phyloP scores from a whole-genome alignment of 2,888 invertebrate genomes.

The Zaprionus bogoriensis region DNA sequence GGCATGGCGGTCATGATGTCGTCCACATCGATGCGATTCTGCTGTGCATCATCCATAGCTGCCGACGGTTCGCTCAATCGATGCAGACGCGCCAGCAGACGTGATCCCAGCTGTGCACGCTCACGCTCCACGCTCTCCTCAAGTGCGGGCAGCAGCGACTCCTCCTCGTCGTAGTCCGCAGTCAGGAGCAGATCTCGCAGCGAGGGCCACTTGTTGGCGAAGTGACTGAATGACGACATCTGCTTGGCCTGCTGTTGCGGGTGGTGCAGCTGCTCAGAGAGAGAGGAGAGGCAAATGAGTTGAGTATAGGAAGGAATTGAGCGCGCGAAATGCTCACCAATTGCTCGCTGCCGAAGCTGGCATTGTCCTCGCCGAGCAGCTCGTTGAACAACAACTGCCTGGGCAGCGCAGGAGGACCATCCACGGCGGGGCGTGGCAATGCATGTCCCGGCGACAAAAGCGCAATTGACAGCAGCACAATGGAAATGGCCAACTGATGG shows the following conservation, averaged over 20 bases:
- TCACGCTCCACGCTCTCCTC: conserved; percentile 47
- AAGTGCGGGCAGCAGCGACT: neutral
- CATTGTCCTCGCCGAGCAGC: conserved; percentile 60
- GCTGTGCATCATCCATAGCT: conserved; percentile 33
- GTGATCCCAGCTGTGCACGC: conserved; percentile 24
- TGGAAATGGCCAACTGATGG: conserved; percentile 59
- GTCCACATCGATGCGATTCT: conserved; percentile 25
- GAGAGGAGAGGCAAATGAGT: no score
- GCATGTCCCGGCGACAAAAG: conserved; percentile 57
- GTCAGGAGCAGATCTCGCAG: conserved; percentile 70
- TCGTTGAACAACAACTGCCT: conserved; percentile 62
- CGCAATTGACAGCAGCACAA: conserved; percentile 67
- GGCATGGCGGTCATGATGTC: conserved; percentile 59
- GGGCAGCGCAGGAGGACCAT: conserved; percentile 20
- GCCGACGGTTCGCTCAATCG: conserved; percentile 48
- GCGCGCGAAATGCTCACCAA: conserved; percentile 38
- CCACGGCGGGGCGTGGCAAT: conserved; percentile 42
- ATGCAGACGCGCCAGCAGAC: conserved; percentile 64
- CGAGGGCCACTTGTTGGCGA: conserved; percentile 76
- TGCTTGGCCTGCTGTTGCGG: conserved; percentile 42
- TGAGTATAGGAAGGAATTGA: no score
- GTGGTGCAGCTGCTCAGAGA: conserved; percentile 34
- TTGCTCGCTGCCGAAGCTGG: conserved; percentile 49
- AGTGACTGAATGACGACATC: conserved; percentile 44
- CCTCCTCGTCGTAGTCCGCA: conserved; percentile 71